Conservation (phyloP, 2,113 vertebrate species). For the Dicerorhinus sumatrensis region DNA sequence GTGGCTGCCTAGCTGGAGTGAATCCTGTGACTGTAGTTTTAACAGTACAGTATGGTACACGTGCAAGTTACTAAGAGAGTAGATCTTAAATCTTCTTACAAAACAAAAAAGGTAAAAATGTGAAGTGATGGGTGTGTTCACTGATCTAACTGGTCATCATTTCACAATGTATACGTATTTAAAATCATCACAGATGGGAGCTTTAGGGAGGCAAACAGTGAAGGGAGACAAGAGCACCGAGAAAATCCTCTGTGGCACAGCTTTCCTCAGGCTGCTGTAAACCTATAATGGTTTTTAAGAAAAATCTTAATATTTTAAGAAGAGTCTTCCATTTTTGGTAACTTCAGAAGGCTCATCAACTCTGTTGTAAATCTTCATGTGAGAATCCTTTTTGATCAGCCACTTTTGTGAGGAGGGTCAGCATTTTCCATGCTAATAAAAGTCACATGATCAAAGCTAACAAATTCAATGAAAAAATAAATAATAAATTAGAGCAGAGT, state of each 20-base stretch:
- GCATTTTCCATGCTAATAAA: neutral
- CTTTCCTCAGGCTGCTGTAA: neutral
- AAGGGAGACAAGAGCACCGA: neutral
- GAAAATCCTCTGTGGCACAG: neutral
- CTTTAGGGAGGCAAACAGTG: too few species aligned
- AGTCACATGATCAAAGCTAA: neutral
- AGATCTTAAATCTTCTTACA: neutral
- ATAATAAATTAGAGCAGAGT: neutral
- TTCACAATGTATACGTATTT: neutral
- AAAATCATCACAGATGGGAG: neutral
- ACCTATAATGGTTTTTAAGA: neutral
- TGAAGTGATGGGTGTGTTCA: neutral
- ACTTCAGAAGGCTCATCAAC: neutral
- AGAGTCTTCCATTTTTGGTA: neutral
- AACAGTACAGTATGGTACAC: neutral
- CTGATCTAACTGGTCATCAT: neutral
- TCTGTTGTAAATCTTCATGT: neutral
- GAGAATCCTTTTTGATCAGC: neutral
- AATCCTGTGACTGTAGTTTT: neutral
- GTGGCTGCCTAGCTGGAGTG: neutral
- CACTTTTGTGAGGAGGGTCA: neutral
- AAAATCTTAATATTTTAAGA: neutral
- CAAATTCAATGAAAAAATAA: neutral
- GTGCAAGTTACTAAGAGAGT: neutral
- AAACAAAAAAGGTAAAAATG: neutral